A percentile compares a stretch with the other conserved stretches of the same genome.
These are phyloP conservation scores for Pagrus major DNA, from an alignment of 2,113 vertebrate genomes.

Conservation along the genomic window DNA sequence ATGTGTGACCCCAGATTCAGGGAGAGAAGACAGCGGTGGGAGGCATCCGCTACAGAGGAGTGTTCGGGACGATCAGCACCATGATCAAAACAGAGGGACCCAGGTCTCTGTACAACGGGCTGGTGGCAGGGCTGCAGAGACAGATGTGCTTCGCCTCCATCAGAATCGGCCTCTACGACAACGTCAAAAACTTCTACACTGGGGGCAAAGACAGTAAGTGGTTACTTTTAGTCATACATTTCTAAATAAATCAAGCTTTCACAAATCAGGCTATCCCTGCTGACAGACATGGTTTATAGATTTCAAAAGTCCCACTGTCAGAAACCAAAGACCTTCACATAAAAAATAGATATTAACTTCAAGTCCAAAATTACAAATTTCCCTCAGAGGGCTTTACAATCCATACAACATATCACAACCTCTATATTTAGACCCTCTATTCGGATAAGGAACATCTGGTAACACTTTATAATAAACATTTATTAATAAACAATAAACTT, in stretches of 20 bases:
- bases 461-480: too few species aligned
- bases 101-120: conserved; percentile 87
- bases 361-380: background rate
- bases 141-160: conserved; percentile 90
- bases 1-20: conserved; percentile 84
- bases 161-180: conserved; percentile 90
- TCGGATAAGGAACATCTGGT: too few species aligned
- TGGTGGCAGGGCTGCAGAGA: conserved; percentile 89
- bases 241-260: background rate
- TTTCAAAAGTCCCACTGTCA: background rate
- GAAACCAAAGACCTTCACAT: background rate
- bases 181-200: conserved; percentile 86
- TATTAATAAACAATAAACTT: too few species aligned
- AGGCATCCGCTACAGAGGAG: conserved; percentile 86
- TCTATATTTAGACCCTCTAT: background rate
- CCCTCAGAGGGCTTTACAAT: background rate
- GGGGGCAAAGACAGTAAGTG: conserved; percentile 85
- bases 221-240: background rate
- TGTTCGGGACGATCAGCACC: conserved; percentile 89
- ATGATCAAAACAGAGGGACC: conserved; percentile 88
- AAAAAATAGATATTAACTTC: background rate
- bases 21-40: conserved; percentile 81
- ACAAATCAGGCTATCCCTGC: background rate
- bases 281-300: background rate
- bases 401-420: background rate